These are phyloP conservation scores for Tadarida brasiliensis DNA, from an alignment of 2,797 vertebrate genomes.

Conservation along the genomic window DNA sequence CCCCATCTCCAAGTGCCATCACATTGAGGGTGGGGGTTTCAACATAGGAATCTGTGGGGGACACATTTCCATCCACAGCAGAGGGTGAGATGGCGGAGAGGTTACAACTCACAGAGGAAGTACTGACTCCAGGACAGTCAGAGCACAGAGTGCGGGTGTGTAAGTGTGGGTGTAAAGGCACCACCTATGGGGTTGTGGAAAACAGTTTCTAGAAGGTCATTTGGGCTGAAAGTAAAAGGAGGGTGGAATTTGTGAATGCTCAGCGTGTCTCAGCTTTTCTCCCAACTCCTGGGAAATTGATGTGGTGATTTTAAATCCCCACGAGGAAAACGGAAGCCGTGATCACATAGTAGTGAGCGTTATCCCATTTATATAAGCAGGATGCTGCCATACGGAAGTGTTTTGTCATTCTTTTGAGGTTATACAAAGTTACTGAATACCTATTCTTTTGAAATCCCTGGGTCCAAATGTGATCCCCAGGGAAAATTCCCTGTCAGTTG, in stretches of 20 bases:
- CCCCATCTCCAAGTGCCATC: not conserved
- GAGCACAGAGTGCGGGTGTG: not conserved
- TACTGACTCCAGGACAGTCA: not conserved
- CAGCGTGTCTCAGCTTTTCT: not conserved
- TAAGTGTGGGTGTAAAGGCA: not conserved
- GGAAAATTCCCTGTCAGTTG: not conserved
- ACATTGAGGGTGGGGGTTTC: not conserved
- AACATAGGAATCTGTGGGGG: not conserved
- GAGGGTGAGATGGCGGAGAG: too few relatives aligned
- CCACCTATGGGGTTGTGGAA: not conserved
- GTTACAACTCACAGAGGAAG: not conserved
- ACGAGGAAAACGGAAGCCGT: constrained; percentile 13
- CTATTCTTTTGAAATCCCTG: constrained; percentile 28
- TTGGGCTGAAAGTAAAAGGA: not conserved
- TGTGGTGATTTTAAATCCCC: not conserved
- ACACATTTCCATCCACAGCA: not conserved
- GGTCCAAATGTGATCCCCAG: not conserved
- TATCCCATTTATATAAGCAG: not conserved
- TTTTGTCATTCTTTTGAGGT: not conserved
- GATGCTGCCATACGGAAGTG: not conserved
- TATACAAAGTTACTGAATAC: not conserved
- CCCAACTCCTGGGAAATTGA: not conserved
- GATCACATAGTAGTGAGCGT: not conserved
- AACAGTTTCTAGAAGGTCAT: not conserved
- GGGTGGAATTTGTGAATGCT: not conserved